These are phyloP conservation scores for Parthenolecanium corni DNA, from an alignment of 2,888 invertebrate species.

Conservation along the genomic window DNA sequence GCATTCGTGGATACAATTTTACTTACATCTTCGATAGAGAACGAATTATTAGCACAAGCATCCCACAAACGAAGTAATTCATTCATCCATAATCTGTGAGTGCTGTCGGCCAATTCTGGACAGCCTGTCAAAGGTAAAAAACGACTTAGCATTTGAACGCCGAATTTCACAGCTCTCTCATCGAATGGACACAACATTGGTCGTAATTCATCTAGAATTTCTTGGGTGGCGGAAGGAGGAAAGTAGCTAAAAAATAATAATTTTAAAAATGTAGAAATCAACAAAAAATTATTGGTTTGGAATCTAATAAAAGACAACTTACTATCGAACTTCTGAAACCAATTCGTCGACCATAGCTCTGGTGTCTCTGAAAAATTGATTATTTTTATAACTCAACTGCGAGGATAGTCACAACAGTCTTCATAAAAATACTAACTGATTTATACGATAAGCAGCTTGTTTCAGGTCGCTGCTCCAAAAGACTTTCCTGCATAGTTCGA, in stretches of 20 bases:
- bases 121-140: slow-evolving; percentile 65
- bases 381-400: too few species aligned
- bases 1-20: slow-evolving; percentile 1
- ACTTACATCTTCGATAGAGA: slow-evolving; percentile 53
- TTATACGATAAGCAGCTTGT: neutral
- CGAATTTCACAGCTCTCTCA: slow-evolving; percentile 42
- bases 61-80: slow-evolving; percentile 69
- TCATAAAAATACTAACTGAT: slow-evolving; percentile 1
- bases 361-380: neutral
- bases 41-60: slow-evolving; percentile 61
- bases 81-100: slow-evolving; percentile 66
- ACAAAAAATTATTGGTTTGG: slow-evolving; percentile 9
- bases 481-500: slow-evolving; percentile 51
- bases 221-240: slow-evolving; percentile 60
- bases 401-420: too few species aligned
- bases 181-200: slow-evolving; percentile 68
- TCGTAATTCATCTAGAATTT: slow-evolving; percentile 71
- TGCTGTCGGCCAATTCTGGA: slow-evolving; percentile 49
- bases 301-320: neutral
- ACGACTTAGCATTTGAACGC: slow-evolving; percentile 52
- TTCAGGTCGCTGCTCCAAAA: slow-evolving; percentile 35
- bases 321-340: slow-evolving; percentile 21
- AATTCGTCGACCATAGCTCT: neutral
- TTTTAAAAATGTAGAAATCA: neutral
- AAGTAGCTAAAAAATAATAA: slow-evolving; percentile 48